Base-by-base conservation (phyloP, 2,797 vertebrate genomes). In the Rhynchotus rufescens region DNA sequence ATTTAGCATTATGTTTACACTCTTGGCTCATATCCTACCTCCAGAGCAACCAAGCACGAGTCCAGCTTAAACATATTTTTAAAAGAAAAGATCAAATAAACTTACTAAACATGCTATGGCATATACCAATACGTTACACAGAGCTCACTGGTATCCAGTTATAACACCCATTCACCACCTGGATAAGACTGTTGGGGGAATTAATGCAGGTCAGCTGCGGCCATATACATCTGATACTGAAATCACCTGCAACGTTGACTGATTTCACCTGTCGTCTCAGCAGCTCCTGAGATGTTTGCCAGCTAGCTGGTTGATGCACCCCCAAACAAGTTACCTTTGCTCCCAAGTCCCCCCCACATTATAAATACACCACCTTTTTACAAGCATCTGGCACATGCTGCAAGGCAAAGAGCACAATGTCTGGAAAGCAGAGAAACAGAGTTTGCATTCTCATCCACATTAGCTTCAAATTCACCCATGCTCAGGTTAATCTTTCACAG, bases 61-160 rank as follows among this genome's bases (percentile, higher is more conserved):
- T 3, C 0, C 22, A 62, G 4, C 10, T 75, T 54, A 79, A 72
- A 28, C 3, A 22, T 4, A 10, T 2, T 9, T 15, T 36, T 23
- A 45, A 81, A 92, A 40, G 4, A 30, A 68, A 36, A 82, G 32
- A 5, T 52, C 38, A 84, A 54, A 40, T 25, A 45, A 88, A 40
- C 4, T 44, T 6, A 3, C 42, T 6, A 11, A 28, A 80, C 60
- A 16, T 5, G 1, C 25, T 19, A 14, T 0, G 4, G 3, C 1
- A 4, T 19, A 47, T 10, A 4, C 23, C 28, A 20, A 47, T 7
- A 28, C 0, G 0, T 11, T 38, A 20, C 40, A 16, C 3, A 61
- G 34, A 4, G 78, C 12, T 36, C 64, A 26, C 32, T 15, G 36
- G 60, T 12, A 69, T 3, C 14, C 20, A 66, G 25, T 15, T 5